Evolutionary conservation across 2,888 invertebrate species (phyloP).

Genomic region (Cataglyphis cursor): DNA sequence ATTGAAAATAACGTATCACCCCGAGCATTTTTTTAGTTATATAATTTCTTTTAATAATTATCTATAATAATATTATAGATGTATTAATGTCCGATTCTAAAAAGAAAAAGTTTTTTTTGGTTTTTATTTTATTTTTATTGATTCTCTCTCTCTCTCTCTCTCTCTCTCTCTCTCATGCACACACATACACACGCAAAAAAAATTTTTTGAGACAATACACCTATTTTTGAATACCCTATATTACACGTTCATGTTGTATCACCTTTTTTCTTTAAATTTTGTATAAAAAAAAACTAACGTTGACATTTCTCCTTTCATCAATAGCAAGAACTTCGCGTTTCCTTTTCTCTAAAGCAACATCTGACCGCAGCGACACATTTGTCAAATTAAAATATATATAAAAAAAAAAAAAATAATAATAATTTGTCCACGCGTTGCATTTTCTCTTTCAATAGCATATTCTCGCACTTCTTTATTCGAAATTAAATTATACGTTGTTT

Average conservation of each 20-base stretch:
- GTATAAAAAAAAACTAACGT: background rate
- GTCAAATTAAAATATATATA: background rate
- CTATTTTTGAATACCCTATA: no score
- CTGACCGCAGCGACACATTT: background rate
- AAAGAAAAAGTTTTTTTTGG: background rate
- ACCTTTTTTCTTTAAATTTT: background rate
- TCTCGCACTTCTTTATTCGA: background rate
- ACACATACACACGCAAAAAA: background rate
- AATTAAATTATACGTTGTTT: slow-evolving; percentile 11
- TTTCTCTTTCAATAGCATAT: background rate
- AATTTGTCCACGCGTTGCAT: background rate
- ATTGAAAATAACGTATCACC: slow-evolving; percentile 12
- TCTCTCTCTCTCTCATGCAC: no score
- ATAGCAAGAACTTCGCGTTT: background rate
- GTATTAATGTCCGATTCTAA: background rate
- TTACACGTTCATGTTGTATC: background rate
- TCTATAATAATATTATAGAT: background rate
- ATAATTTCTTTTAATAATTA: background rate
- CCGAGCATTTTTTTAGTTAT: background rate
- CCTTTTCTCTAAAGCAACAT: background rate
- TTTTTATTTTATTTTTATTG: no score
- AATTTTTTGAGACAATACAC: background rate
- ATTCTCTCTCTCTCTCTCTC: no score
- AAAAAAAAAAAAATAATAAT: background rate
- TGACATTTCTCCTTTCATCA: slow-evolving; percentile 2